Base-by-base conservation (phyloP, 2,888 invertebrate genomes). In the Caenorhabditis uteleia region DNA sequence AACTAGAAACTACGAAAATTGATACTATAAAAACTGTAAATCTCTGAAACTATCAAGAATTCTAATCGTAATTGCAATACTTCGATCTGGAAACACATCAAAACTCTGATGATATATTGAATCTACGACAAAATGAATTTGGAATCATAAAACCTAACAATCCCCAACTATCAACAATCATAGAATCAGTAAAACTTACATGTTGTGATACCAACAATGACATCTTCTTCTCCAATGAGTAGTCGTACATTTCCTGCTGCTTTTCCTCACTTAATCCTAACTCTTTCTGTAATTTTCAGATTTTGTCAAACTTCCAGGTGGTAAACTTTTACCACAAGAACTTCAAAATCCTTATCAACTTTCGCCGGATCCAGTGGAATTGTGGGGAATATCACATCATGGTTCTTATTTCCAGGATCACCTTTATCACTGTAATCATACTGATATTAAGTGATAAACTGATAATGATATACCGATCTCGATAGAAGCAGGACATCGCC, bases 221-320 rank as follows among this genome's bases (percentile, higher is more conserved):
- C 55, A 76, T 70, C 42, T 80, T 80, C 69, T 77, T 78, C 48
- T 78, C 78, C 18, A 61, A 48, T 10, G 77, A 61, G 38, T 78
- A 80, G 16, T 60, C 62, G 21, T 58, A 56, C 59, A 80, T 67
- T 51, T 76, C 76, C 26, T 64, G 55, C 39, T 75, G 66, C 43
- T 79, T 75, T 34, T 76, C 76, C 21, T 74, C 74, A n/a, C 61
- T 70, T n/a, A 80, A 59, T 18, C 78, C 80, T 18, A 80, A 68
- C 40, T 79, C 78, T 38, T 55, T 58, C 74, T 74, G 61, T 31
- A 74, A 64, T 10, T 23, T 29, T 27, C 31, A 18, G 21, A 40
- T 33, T 27, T 29, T 2, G 27, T n/a, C 8, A 39, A 20, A 40
- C 3, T 49, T 21, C 20, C 29, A 7, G 20, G 21, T 3, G 21